Base-by-base conservation (phyloP, 2,888 invertebrate genomes). In the Perizoma flavofasciatum region DNA sequence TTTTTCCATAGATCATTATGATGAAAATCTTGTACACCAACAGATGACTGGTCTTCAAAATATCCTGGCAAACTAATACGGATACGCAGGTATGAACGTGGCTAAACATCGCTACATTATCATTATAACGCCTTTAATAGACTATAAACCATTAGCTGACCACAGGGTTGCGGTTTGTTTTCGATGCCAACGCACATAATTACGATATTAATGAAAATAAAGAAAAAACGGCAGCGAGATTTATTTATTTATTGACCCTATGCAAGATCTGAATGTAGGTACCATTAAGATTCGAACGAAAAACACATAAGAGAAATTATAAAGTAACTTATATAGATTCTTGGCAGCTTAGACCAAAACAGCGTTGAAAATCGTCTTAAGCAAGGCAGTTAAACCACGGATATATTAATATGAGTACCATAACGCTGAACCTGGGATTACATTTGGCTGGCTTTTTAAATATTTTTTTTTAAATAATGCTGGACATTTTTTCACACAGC, bases 111-210 rank as follows among this genome's bases (percentile, higher is more conserved):
- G 62, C 72, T 68, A 77, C 77, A 78, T 80, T 77, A 84, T 88
- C 78, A 90, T 89, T 89, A 89, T 88, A 81, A 88, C 89, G 87
- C 89, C 86, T 86, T 79, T 86, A 88, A 89, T 88, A 86, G 86
- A 85, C 82, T 82, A 82, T 87, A 87, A 85, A 85, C 85, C 82
- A 87, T 88, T 86, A 87, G 76, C 76, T 67, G 81, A 81, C 85
- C 85, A 83, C 86, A 83, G 82, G 80, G 82, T 81, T 83, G 87
- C 79, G 88, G 88, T 90, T 88, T 83, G 88, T 87, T 87, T 85
- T 88, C 83, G 83, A 86, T 83, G 84, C 83, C 83, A 85, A 85
- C 87, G 80, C 82, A 82, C 84, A 79, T 87, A 88, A 88, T 88
- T 87, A 87, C 82, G 78, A 82, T 78, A 81, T 82, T 83, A 84